phyloP scores from a whole-genome alignment of 2,113 vertebrate species.

The Fukomys damarensis region DNA sequence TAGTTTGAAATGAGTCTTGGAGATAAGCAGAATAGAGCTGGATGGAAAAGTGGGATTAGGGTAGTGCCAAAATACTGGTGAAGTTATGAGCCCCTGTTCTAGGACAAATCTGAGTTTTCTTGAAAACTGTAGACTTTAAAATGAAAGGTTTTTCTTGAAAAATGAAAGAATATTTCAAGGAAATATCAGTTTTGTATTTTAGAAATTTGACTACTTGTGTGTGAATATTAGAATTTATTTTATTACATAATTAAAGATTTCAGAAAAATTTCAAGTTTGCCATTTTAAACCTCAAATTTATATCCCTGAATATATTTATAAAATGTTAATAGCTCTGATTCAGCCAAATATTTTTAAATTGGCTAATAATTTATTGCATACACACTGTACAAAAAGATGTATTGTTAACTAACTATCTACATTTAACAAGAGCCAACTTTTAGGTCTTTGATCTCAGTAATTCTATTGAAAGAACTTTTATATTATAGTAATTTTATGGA shows the following conservation, averaged over 20 bases:
- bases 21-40: background rate
- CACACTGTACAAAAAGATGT: background rate
- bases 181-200: background rate
- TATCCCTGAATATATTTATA: background rate
- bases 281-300: background rate
- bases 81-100: background rate
- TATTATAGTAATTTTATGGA: background rate
- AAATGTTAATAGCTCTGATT: background rate
- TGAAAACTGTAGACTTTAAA: background rate
- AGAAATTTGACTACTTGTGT: background rate
- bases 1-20: background rate
- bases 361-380: background rate
- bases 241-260: background rate
- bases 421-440: background rate
- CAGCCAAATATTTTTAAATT: background rate
- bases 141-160: background rate
- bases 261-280: background rate
- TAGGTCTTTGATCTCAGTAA: background rate
- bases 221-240: background rate
- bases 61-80: background rate
- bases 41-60: background rate
- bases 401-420: background rate
- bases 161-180: background rate
- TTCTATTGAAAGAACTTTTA: background rate
- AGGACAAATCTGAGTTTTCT: background rate